A percentile compares a stretch with the other conserved stretches of the same genome.
Evolutionary conservation across 2,888 invertebrate species (phyloP).

Genomic region (Leptopilina syphax): DNA sequence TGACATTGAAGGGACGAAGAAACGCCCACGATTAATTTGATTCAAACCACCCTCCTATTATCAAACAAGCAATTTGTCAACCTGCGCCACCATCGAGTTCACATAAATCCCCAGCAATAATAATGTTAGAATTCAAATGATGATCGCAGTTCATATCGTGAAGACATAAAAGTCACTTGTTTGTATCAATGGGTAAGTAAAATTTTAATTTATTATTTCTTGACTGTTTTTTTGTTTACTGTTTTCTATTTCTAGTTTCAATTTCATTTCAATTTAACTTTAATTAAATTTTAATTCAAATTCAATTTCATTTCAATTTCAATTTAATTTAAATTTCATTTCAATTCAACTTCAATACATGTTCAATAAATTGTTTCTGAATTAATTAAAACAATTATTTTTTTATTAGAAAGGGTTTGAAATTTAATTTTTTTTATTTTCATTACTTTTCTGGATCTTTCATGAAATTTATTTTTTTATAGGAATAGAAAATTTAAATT

Average conservation of each 20-base stretch:
- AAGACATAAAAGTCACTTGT: slow-evolving; percentile 1
- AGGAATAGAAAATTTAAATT: too few relatives aligned
- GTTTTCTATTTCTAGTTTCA: background rate
- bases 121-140: slow-evolving; percentile 8
- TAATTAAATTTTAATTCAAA: too few relatives aligned
- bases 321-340: too few relatives aligned
- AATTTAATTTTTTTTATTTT: too few relatives aligned
- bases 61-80: slow-evolving; percentile 20
- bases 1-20: slow-evolving; percentile 36
- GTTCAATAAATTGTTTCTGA: too few relatives aligned
- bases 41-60: slow-evolving; percentile 25
- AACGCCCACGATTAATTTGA: slow-evolving; percentile 18
- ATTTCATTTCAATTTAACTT: too few relatives aligned
- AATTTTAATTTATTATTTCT: background rate
- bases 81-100: slow-evolving; percentile 26
- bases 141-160: slow-evolving; percentile 13
- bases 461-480: too few relatives aligned
- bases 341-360: too few relatives aligned
- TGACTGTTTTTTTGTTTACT: background rate
- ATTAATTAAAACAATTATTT: too few relatives aligned
- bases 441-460: too few relatives aligned
- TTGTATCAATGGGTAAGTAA: slow-evolving; percentile 8
- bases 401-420: too few relatives aligned
- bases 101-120: slow-evolving; percentile 15
- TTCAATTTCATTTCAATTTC: too few relatives aligned